A percentile compares a stretch with the other conserved stretches of the same genome.
These are phyloP conservation scores for Gymnosoma rotundatum DNA, from an alignment of 2,888 invertebrate species.

Conservation along the genomic window DNA sequence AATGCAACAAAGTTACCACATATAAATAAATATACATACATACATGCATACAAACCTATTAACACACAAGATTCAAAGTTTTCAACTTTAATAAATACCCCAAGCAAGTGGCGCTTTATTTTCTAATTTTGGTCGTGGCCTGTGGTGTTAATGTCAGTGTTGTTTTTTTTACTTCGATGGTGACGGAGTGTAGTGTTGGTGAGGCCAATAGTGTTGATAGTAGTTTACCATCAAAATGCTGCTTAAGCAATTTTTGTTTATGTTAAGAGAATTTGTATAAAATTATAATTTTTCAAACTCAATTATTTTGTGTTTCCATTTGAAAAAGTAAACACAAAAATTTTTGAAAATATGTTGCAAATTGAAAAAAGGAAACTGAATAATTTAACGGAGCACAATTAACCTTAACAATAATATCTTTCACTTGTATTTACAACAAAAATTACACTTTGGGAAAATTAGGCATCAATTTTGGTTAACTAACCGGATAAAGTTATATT, in stretches of 20 bases:
- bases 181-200: conserved; percentile 6
- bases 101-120: conserved; percentile 66
- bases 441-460: conserved; percentile 4
- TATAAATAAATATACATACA: conserved; percentile 15
- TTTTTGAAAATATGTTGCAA: conserved; percentile 42
- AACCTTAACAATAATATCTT: conserved; percentile 50
- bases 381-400: background rate
- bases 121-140: conserved; percentile 64
- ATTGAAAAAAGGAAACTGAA: conserved; percentile 16
- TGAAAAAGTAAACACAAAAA: conserved; percentile 24
- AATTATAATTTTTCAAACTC: conserved; percentile 72
- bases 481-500: no score
- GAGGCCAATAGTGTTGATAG: conserved; percentile 30
- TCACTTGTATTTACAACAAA: conserved; percentile 19
- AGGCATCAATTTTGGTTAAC: no score
- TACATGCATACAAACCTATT: conserved; percentile 16
- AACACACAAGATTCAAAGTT: conserved; percentile 25
- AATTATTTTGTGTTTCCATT: conserved; percentile 61
- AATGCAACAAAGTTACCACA: conserved; percentile 21
- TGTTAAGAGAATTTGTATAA: conserved; percentile 62
- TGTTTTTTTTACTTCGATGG: background rate
- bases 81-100: conserved; percentile 46
- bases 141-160: conserved; percentile 53
- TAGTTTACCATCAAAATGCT: conserved; percentile 54
- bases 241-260: conserved; percentile 62